Evolutionary conservation across 2,113 vertebrate species (phyloP), one percentile per base, ranked within the genome.

Genomic region (Varanus salvator): DNA sequence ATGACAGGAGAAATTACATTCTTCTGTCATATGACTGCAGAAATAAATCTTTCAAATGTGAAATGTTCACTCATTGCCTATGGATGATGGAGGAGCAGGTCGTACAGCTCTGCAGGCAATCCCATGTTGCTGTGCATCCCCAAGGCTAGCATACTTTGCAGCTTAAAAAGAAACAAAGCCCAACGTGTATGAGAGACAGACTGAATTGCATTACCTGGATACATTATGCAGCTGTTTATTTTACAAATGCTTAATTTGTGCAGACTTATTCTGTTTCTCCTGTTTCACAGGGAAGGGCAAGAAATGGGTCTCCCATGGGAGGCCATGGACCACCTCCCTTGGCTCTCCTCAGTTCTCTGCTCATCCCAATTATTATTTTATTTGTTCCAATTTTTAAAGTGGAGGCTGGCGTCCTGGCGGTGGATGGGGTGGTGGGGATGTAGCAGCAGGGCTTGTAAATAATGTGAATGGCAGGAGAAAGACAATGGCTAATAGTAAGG

Each of bases 401-500:
- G 60, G 60, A 64, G 78, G 50, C 86, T 9, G 85, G 68, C 92
- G 76, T 85, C 8, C 2, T 3, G 74, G 21, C 93, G 87, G 84
- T 87, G 3, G 0, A 5, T 14, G 77, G 44, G 83, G 17, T 80
- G 85, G 74, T 38, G 5, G 89, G 74, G 31, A 38, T 82, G 77
- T 27, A 72, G 82, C n/a, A 11, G 21, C n/a, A 8, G 21, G 19
- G n/a, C 68, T 72, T 52, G 82, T 64, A 89, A 85, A 80, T 85
- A 85, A 69, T 38, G 34, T 15, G 6, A 34, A 4, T 27, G 84
- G 77, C n/a, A 80, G 1, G 6, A 66, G 3, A 6, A 66, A 80
- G 74, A 91, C 91, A 95, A 94, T 93, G 76, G 0, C 0, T 91
- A 94, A 95, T 93, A 93, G 90, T 71, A 0, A 0, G 77, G 76